Evolutionary conservation across 2,113 vertebrate species (phyloP), one percentile per base, ranked within the genome.

Genomic region (Vicugna pacos): DNA sequence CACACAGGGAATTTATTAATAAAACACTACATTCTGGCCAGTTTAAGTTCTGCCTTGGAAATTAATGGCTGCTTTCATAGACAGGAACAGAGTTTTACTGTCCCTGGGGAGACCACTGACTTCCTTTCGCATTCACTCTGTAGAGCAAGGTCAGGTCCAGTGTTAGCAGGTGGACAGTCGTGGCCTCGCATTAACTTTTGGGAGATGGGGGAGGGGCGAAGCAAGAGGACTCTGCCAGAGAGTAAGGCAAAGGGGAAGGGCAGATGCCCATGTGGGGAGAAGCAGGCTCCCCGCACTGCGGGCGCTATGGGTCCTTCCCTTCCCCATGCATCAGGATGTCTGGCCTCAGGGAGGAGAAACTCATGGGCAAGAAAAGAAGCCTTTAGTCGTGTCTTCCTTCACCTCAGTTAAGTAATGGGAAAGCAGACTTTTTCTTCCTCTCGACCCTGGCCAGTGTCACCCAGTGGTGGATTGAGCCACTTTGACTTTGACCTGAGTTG

Each of bases 401-500:
- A 85, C 12, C 52, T 91, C 72, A 11, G 11, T 16, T 20, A n/a
- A 82, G 54, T 62, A 35, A 26, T 0, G 2, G 80, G 60, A 67
- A 76, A 64, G 89, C 42, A 86, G 82, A 14, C 38, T 48, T 82
- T 69, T 50, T 56, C n/a, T 75, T 32, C 17, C 56, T 38, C 11
- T 69, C 60, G 3, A 9, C 17, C 22, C 24, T 10, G 8, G n/a
- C 54, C 13, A 1, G 35, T 24, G 13, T 56, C 16, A 0, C 38
- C 88, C 10, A 11, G 0, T 32, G 80, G 60, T 62, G 42, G 60
- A 67, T 82, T 1, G 17, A 14, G 67, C 89, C 69, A 20, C 95
- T 94, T 93, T 85, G 93, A 95, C 77, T 95, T 65, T 97, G 94
- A 94, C 95, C 94, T 73, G 81, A 96, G 77, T 8, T 85, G 70